Conservation (phyloP, 2,797 vertebrate species). For the Gymnothorax javanicus region DNA sequence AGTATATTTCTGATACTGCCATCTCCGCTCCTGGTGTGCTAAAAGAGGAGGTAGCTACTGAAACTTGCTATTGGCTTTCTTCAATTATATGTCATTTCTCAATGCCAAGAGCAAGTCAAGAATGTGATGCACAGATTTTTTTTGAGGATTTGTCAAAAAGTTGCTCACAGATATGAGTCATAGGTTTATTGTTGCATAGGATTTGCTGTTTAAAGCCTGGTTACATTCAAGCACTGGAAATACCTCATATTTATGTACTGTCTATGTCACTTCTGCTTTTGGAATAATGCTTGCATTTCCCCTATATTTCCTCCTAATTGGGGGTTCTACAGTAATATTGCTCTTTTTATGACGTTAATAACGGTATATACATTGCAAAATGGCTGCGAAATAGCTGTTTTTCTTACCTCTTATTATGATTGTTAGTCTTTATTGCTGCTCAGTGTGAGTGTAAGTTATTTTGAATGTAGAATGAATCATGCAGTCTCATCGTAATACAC, state of each 20-base stretch:
- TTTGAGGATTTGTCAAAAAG: slow-evolving; percentile 2
- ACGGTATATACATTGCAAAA: neutral
- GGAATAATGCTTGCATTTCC: neutral
- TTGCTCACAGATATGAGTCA: neutral
- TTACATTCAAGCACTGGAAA: neutral
- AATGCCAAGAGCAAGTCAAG: neutral
- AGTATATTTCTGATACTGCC: neutral
- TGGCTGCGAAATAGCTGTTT: neutral
- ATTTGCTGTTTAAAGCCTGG: neutral
- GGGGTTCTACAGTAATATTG: neutral
- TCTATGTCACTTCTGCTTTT: neutral
- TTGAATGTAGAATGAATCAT: neutral
- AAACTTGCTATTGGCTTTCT: neutral
- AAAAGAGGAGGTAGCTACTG: neutral
- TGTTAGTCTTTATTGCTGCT: neutral
- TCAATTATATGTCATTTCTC: neutral
- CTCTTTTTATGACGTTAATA: neutral
- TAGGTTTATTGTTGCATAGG: neutral
- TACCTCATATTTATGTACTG: neutral
- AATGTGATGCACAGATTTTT: neutral
- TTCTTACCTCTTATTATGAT: neutral
- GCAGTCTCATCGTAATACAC: neutral
- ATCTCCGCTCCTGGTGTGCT: neutral
- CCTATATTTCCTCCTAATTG: neutral
- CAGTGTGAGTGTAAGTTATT: neutral